Conservation (phyloP, 2,113 vertebrate species). For the Pygoscelis antarcticus region DNA sequence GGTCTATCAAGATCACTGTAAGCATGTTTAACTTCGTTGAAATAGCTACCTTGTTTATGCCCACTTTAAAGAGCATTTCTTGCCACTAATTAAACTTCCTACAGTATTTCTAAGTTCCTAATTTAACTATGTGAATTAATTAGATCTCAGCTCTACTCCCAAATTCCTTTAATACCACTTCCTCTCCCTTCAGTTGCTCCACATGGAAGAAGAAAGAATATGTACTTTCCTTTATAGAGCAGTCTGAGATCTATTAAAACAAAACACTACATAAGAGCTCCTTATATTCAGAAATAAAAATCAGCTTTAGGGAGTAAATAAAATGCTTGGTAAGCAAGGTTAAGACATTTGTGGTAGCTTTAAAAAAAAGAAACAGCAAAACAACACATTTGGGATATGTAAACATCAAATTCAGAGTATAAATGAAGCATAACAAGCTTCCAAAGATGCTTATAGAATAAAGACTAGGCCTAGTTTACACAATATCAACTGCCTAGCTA, state of each 20-base stretch:
- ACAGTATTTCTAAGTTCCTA: conserved; percentile 37
- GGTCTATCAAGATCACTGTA: background rate
- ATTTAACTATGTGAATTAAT: conserved; percentile 53
- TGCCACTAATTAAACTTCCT: conserved; percentile 33
- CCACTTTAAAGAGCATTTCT: background rate
- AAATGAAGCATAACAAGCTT: conserved; percentile 17
- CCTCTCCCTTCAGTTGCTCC: background rate
- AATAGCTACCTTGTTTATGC: background rate
- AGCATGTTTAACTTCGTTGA: background rate
- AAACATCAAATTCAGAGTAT: conserved; percentile 17
- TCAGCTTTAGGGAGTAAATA: background rate
- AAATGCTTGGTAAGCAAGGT: background rate
- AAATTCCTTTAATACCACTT: conserved; percentile 13
- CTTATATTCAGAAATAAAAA: conserved; percentile 18
- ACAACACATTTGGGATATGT: background rate
- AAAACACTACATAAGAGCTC: background rate
- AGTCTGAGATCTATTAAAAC: background rate
- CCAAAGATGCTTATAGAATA: background rate
- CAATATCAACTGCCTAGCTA: background rate
- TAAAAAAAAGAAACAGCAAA: conserved; percentile 6
- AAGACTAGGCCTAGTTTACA: background rate
- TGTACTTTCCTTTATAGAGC: background rate
- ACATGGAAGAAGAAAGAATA: background rate
- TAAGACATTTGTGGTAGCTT: background rate
- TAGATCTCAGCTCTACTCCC: background rate